A percentile compares a stretch with the other conserved stretches of the same genome.
These are phyloP conservation scores for Ibycter americanus DNA, from an alignment of 2,797 vertebrate species.

Conservation along the genomic window DNA sequence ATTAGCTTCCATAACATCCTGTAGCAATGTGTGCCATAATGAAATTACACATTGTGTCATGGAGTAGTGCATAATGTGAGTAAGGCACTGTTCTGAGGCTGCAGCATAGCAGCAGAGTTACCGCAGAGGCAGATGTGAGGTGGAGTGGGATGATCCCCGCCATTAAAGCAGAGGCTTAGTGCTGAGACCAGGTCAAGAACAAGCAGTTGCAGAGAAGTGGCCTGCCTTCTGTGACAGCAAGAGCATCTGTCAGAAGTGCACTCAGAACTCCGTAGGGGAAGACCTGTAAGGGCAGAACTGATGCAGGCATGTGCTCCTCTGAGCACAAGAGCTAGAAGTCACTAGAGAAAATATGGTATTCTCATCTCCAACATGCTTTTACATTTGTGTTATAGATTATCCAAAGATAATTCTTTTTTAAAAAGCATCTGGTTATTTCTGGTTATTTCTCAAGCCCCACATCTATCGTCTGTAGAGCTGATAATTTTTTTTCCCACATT, in stretches of 20 bases:
- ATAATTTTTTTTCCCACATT: neutral
- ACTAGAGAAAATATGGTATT: neutral
- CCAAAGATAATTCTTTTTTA: neutral
- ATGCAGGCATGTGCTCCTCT: neutral
- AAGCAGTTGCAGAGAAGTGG: neutral
- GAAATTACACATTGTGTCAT: neutral
- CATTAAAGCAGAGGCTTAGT: neutral
- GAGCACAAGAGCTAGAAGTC: neutral
- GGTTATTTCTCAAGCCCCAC: neutral
- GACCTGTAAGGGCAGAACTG: neutral
- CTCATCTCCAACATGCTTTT: neutral
- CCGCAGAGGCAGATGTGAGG: neutral
- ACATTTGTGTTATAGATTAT: neutral
- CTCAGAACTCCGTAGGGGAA: slow-evolving; percentile 1
- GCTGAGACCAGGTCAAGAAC: neutral
- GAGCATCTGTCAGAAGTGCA: neutral
- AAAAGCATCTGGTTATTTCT: neutral
- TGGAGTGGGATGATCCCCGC: neutral
- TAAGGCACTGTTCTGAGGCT: neutral
- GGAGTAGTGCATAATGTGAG: neutral
- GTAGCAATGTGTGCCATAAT: neutral
- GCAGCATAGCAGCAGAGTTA: neutral
- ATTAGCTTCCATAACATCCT: neutral
- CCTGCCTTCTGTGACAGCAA: neutral
- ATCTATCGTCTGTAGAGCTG: neutral